Evolutionary conservation across 2,888 invertebrate genomes (phyloP).

Genomic region (Nowickia ferox): DNA sequence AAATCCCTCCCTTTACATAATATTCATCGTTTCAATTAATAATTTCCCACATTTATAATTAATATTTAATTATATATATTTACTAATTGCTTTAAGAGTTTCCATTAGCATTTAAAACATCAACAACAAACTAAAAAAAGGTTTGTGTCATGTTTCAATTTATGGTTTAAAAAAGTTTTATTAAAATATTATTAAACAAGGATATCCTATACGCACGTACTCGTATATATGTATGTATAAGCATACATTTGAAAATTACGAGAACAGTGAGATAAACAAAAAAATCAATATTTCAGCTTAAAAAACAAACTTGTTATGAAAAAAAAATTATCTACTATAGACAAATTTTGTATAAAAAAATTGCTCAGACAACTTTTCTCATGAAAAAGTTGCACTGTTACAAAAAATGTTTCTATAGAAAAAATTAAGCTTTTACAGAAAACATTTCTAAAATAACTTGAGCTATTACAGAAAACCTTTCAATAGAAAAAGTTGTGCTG

Average conservation of each 20-base stretch:
- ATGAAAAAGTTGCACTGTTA: too few species aligned
- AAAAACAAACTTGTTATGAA: background rate
- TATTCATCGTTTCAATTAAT: slow-evolving; percentile 23
- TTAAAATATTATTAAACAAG: slow-evolving; percentile 29
- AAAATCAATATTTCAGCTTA: background rate
- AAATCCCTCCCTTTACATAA: background rate
- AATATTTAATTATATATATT: slow-evolving; percentile 63
- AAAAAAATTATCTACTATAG: background rate
- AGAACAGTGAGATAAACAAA: background rate
- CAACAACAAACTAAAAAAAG: slow-evolving; percentile 3
- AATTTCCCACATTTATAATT: slow-evolving; percentile 20
- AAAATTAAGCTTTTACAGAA: too few species aligned
- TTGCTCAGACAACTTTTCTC: too few species aligned
- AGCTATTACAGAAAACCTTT: too few species aligned
- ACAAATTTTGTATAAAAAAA: too few species aligned
- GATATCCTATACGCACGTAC: too few species aligned
- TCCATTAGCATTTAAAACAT: slow-evolving; percentile 46
- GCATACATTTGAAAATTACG: background rate
- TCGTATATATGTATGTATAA: background rate
- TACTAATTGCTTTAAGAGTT: slow-evolving; percentile 54
- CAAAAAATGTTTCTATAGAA: too few species aligned
- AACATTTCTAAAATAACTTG: too few species aligned
- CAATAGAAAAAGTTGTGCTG: too few species aligned
- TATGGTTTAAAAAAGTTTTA: slow-evolving; percentile 29
- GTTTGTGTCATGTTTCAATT: slow-evolving; percentile 50